Percentiles rank a stretch among this genome's conserved stretches.
These are phyloP conservation scores for Campoletis raptor DNA, from an alignment of 2,888 invertebrate species.

Conservation along the genomic window DNA sequence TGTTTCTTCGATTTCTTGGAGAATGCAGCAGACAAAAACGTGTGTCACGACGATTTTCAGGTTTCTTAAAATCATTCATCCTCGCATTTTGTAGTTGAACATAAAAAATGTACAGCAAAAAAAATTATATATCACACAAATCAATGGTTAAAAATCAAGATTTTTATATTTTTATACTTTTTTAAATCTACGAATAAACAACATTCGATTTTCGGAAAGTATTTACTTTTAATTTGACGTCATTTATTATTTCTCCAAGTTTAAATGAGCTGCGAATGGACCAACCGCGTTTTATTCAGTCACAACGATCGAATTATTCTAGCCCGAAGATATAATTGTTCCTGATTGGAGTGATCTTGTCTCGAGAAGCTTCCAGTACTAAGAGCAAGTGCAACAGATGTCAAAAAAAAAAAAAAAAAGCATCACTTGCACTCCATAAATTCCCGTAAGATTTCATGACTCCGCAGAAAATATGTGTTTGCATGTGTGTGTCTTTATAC, in stretches of 20 bases:
- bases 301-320: conserved; percentile 38
- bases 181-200: background rate
- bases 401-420: conserved; percentile 20
- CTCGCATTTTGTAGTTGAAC: background rate
- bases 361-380: conserved; percentile 19
- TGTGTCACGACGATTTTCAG: background rate
- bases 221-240: background rate
- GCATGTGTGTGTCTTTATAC: background rate
- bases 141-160: background rate
- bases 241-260: background rate
- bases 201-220: background rate
- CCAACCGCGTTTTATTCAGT: background rate
- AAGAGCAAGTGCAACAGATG: conserved; percentile 35
- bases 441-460: conserved; percentile 55
- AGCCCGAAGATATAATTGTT: conserved; percentile 30
- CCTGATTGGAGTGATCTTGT: conserved; percentile 37
- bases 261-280: background rate
- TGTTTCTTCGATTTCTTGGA: background rate
- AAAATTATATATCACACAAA: no score
- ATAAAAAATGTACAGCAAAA: no score
- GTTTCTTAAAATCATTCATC: background rate
- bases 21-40: background rate
- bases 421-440: conserved; percentile 59
- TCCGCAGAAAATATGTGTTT: conserved; percentile 8
- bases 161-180: background rate